Base-by-base conservation (phyloP, 2,797 vertebrate species). In the Dendrocincla tyrannina region DNA sequence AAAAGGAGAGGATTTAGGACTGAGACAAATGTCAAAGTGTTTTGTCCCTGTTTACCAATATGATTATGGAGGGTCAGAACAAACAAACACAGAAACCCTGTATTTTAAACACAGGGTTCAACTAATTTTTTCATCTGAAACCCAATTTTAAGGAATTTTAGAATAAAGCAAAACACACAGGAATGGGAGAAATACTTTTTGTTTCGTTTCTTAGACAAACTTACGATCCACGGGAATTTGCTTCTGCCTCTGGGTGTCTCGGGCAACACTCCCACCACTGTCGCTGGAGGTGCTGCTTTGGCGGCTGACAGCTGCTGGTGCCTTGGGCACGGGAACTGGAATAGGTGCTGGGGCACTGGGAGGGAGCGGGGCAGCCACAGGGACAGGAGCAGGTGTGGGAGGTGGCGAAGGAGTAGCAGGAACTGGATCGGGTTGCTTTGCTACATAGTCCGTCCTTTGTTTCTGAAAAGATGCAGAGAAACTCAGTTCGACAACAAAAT, bases 231-330 rank as follows among this genome's bases (percentile, higher is more conserved):
- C 95, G 0, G 98, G 95, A 1, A 95, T 64, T 1, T 98, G 97
- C 32, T 96, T 98, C 80, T 99, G 98, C 59, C 90, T 97, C 91
- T 96, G 98, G 25, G 93, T 87, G 7, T 99, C 99, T 33, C 98
- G 98, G 75, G 97, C 92, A 10, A 97, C 64, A 4, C 98, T 96
- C 60, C 97, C 92, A 2, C 98, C 97, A 0, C 96, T 97, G 42
- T 99, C 98, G 0, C 98, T 98, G 74, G 98, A 98, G 11, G 97
- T 97, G 96, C 96, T 98, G 97, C 98, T 99, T 79, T 99, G 98
- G 30, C 98, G 98, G 83, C 98, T 98, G 70, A 98, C 37, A n/a
- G 95, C 63, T 11, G 95, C 91, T 0, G 98, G 97, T 3, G 96
- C 95, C 89, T 96, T 98, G 50, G 97, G 95, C 93, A 96, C 42